Conservation (phyloP, 2,113 vertebrate genomes). For the Nettapus auritus region DNA sequence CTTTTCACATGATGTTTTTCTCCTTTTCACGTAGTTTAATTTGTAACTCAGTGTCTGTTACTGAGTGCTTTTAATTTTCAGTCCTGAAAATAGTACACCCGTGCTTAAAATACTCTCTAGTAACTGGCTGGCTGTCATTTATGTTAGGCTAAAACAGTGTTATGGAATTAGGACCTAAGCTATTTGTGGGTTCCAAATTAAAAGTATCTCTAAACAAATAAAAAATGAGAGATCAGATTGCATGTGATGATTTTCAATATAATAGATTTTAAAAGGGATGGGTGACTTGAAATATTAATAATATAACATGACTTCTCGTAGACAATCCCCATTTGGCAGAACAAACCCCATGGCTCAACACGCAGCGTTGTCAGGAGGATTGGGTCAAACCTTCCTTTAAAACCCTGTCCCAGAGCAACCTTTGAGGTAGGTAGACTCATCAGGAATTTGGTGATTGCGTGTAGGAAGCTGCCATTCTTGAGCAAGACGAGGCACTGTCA, state of each 20-base stretch:
- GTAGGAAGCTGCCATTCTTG: neutral
- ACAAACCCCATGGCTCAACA: constrained; percentile 92
- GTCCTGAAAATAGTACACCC: neutral
- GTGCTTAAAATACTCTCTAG: neutral
- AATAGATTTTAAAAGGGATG: accelerated
- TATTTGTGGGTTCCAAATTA: neutral
- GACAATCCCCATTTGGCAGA: constrained; percentile 98
- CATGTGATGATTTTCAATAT: accelerated
- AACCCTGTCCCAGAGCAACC: constrained; percentile 90
- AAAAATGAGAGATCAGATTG: neutral
- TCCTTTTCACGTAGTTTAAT: neutral
- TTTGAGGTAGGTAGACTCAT: constrained; percentile 83
- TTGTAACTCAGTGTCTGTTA: neutral
- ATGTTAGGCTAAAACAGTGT: neutral
- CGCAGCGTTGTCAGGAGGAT: constrained; percentile 96
- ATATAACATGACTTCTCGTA: neutral
- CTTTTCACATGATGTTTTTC: neutral
- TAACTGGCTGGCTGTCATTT: neutral
- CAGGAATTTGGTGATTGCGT: accelerated
- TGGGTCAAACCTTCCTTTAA: constrained; percentile 92
- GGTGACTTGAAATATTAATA: neutral
- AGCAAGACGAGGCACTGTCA: neutral
- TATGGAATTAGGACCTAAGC: too few species aligned
- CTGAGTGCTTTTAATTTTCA: neutral
- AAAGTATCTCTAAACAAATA: neutral